Evolutionary conservation across 2,797 vertebrate species (phyloP).

Genomic region (Coreius guichenoti): DNA sequence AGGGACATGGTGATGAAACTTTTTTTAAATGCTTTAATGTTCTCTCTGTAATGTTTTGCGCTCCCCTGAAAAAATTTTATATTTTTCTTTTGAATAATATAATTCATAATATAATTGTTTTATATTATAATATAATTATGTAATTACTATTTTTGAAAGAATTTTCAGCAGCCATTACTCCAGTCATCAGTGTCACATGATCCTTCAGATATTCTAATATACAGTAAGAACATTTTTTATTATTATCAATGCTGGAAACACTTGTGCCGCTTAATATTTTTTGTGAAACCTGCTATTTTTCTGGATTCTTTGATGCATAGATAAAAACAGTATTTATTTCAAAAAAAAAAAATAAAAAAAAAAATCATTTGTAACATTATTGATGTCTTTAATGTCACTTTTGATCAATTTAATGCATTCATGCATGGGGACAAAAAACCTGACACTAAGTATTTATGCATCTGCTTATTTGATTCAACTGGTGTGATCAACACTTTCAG

Average conservation of each 20-base stretch:
- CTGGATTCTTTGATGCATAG: background rate
- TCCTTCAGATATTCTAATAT: background rate
- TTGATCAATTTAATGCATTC: background rate
- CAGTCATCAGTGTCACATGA: background rate
- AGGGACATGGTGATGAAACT: too few relatives aligned
- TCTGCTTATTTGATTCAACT: constrained; percentile 19
- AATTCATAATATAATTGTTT: too few relatives aligned
- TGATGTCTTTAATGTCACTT: background rate
- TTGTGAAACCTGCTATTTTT: too few relatives aligned
- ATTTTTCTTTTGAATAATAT: too few relatives aligned
- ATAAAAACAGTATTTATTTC: background rate
- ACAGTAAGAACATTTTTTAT: too few relatives aligned
- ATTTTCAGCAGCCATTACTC: background rate
- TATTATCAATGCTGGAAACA: background rate
- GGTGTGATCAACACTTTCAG: constrained; percentile 7
- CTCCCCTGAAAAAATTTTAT: too few relatives aligned
- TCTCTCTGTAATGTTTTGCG: too few relatives aligned
- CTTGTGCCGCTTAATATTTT: background rate
- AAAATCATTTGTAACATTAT: background rate
- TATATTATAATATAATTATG: too few relatives aligned
- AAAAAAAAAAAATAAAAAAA: background rate
- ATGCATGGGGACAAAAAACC: background rate
- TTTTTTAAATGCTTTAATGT: too few relatives aligned
- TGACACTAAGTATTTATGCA: background rate
- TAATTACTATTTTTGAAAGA: background rate